Conservation (phyloP, 2,888 invertebrate species). For the Syrista parreyssii region DNA sequence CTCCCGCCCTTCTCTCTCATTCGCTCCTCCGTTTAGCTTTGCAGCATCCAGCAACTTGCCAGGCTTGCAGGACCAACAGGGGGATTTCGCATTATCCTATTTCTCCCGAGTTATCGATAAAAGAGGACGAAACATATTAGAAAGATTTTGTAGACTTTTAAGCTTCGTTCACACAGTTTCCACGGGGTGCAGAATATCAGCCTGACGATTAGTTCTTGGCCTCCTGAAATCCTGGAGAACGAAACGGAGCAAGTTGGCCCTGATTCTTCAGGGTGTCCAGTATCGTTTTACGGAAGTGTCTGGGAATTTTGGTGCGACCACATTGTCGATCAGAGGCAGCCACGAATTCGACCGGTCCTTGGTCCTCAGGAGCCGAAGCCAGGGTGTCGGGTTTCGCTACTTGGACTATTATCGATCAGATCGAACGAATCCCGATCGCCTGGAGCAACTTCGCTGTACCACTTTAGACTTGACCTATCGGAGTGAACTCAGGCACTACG, state of each 20-base stretch:
- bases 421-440: background rate
- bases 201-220: background rate
- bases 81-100: conserved; percentile 27
- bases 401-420: conserved; percentile 9
- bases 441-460: background rate
- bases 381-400: background rate
- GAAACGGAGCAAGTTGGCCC: background rate
- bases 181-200: background rate
- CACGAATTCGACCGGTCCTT: background rate
- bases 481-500: background rate
- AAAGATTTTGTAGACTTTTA: background rate
- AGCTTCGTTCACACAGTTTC: background rate
- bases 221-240: background rate
- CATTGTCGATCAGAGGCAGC: background rate
- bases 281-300: conserved; percentile 39
- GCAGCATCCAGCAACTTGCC: background rate
- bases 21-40: conserved; percentile 1
- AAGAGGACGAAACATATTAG: background rate
- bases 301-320: conserved; percentile 28
- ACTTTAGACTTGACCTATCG: too few relatives aligned
- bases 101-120: conserved; percentile 18
- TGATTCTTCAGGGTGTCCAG: background rate
- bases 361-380: background rate
- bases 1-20: background rate
- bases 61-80: background rate